Conservation (phyloP, 2,888 invertebrate species). For the Tenodera sinensis region DNA sequence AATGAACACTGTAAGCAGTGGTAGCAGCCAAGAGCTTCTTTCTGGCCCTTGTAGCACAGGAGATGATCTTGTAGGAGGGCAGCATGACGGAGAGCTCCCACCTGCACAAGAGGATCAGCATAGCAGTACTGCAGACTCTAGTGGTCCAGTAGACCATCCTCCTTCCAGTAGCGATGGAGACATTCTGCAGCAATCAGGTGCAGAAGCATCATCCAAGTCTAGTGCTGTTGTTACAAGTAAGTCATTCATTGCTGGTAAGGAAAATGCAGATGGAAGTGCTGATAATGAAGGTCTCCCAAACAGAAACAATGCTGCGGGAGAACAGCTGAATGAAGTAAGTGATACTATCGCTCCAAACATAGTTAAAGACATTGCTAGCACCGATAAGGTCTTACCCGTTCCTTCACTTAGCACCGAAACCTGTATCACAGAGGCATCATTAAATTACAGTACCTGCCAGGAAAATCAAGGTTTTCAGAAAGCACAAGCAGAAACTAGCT, state of each 20-base stretch:
- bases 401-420: background rate
- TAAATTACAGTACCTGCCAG: background rate
- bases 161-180: background rate
- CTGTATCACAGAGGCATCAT: background rate
- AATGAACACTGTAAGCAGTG: constrained; percentile 18
- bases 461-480: background rate
- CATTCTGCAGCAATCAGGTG: background rate
- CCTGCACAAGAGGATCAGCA: background rate
- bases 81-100: background rate
- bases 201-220: background rate
- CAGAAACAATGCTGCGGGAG: background rate
- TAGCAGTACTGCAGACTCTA: background rate
- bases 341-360: background rate
- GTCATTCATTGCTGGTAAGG: background rate
- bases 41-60: constrained; percentile 2
- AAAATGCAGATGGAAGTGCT: background rate
- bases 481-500: background rate
- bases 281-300: background rate
- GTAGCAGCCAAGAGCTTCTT: constrained; percentile 24
- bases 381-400: background rate
- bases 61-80: background rate
- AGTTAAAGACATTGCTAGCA: background rate
- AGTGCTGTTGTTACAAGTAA: background rate
- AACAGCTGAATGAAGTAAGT: background rate
- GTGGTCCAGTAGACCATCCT: background rate